Conservation (phyloP, 2,888 invertebrate species). For the Synergus itoensis region DNA sequence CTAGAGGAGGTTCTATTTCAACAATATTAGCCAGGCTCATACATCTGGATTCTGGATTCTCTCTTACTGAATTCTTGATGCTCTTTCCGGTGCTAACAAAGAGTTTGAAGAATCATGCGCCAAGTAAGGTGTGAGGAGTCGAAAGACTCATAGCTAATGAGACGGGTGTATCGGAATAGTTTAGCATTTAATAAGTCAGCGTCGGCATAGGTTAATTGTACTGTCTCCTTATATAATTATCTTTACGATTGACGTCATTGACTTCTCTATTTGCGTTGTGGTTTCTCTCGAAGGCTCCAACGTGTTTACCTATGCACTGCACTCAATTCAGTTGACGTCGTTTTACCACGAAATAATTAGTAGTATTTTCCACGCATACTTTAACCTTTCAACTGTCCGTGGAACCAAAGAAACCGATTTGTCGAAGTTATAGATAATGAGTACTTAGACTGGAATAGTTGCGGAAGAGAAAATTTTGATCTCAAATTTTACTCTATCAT, state of each 20-base stretch:
- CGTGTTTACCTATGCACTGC: conserved; percentile 29
- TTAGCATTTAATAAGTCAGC: conserved; percentile 65
- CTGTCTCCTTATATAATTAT: conserved; percentile 70
- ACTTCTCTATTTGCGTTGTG: conserved; percentile 60
- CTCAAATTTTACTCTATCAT: background rate
- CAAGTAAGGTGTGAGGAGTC: conserved; percentile 25
- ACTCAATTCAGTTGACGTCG: background rate
- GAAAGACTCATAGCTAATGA: conserved; percentile 44
- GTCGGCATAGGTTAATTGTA: conserved; percentile 66
- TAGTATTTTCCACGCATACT: background rate
- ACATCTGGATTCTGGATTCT: no score
- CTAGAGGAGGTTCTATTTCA: no score
- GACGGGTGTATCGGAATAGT: conserved; percentile 60
- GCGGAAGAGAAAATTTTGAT: background rate
- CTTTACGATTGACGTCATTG: conserved; percentile 69
- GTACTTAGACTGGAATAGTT: background rate
- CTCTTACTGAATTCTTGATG: background rate
- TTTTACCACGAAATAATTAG: background rate
- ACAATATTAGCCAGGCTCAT: no score
- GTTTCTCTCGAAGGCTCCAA: conserved; percentile 36
- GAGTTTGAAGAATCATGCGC: background rate
- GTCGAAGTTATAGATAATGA: background rate
- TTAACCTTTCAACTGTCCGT: background rate
- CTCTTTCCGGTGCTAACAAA: background rate
- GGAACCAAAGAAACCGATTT: no score